Base-by-base conservation (phyloP, 2,888 invertebrate genomes). In the Melanargia galathea region DNA sequence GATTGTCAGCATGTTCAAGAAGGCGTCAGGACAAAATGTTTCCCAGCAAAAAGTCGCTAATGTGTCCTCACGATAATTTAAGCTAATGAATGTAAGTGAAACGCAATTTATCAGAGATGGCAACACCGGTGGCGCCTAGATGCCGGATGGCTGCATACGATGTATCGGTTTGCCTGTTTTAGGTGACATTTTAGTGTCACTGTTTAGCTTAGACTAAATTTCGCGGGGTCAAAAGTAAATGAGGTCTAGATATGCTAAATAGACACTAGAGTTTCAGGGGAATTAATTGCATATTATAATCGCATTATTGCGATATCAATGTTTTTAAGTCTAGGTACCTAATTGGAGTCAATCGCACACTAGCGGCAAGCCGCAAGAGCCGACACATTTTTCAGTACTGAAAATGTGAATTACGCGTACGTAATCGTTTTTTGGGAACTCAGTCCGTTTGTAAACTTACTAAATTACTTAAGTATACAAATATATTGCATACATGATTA, bases 121-220 rank as follows among this genome's bases (percentile, higher is more conserved):
- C 63, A 65, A 65, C 65, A 67, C 60, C 20, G 54, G 35, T 38
- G 64, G 64, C 62, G 62, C 62, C 64, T 45, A 10, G 46, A 20
- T 35, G 57, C 8, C 57, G 65, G 45, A 22, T 43, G 45, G 24
- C 20, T 38, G 60, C 20, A 33, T 49, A 18, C 52, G 33, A 66
- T 18, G 60, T 64, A 67, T 67, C 33, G 26, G 16, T 26, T 60
- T 57, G 48, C 62, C 60, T 43, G 22, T 22, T 40, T 24, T 43
- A 8, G 24, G 20, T 65, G 65, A 63, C 60, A 38, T 67, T 62
- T 65, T 60, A 46, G 60, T 60, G 65, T 63, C 65, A 66, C 51
- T 54, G 58, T 52, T 52, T 56, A 45, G 49, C 16, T 60, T 8
- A 24, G 18, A 5, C 48, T 62, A 63, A 62, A 57, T 49, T 45